Percentiles rank a stretch among this genome's conserved stretches.
These are phyloP conservation scores for Caenorhabditis virilis DNA, from an alignment of 2,888 invertebrate species.

Conservation along the genomic window DNA sequence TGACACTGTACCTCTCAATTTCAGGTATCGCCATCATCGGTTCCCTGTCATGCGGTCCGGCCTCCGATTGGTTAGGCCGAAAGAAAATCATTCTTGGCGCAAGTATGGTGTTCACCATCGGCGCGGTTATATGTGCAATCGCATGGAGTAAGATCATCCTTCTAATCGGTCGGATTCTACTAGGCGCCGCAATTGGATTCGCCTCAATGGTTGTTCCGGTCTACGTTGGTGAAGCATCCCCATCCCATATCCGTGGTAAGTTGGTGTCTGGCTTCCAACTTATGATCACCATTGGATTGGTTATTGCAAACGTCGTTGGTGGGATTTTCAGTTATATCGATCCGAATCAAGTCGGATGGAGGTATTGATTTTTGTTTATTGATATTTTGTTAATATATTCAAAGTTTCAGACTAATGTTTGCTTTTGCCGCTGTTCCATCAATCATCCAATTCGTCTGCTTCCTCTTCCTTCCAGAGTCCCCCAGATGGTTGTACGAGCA, in stretches of 20 bases:
- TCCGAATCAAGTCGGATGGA: conserved; percentile 71
- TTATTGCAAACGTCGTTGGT: conserved; percentile 71
- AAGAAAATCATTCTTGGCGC: conserved; percentile 71
- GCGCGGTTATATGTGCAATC: conserved; percentile 69
- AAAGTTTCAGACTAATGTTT: conserved; percentile 55
- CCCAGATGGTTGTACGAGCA: conserved; percentile 69
- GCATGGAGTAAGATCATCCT: conserved; percentile 49
- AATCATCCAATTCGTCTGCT: conserved; percentile 72
- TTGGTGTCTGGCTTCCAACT: conserved; percentile 61
- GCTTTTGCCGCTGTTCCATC: conserved; percentile 72
- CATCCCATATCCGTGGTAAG: conserved; percentile 71
- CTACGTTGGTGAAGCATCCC: conserved; percentile 73
- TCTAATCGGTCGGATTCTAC: conserved; percentile 47
- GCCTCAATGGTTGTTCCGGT: conserved; percentile 72
- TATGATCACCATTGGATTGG: conserved; percentile 74
- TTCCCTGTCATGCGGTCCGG: conserved; percentile 67
- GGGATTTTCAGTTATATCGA: conserved; percentile 71
- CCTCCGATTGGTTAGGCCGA: conserved; percentile 72
- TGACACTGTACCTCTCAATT: background rate
- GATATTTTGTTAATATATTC: background rate
- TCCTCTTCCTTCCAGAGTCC: conserved; percentile 73
- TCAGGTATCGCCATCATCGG: conserved; percentile 54
- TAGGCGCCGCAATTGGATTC: conserved; percentile 57
- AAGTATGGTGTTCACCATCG: conserved; percentile 71
- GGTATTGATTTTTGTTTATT: conserved; percentile 58